Evolutionary conservation across 2,113 vertebrate genomes (phyloP).

Genomic region (Ranitomeya imitator): DNA sequence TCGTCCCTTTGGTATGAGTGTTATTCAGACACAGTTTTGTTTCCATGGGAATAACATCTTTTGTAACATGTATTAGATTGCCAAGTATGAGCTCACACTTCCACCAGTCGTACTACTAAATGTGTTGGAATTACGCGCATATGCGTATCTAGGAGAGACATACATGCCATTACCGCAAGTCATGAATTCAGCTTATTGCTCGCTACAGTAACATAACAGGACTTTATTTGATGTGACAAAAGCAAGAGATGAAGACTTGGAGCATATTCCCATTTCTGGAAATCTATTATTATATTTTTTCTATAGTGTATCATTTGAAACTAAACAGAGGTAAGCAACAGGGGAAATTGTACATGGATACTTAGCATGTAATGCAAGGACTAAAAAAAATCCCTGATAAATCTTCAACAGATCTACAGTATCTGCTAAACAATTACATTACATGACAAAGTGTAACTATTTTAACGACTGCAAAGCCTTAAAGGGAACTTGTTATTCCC

Average conservation of each 20-base stretch:
- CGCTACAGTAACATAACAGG: background rate
- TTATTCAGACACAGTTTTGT: conserved; percentile 41
- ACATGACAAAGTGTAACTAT: no score
- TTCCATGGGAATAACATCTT: conserved; percentile 47
- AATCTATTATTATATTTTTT: background rate
- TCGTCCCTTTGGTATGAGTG: conserved; percentile 32
- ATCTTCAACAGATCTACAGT: background rate
- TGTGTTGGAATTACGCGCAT: conserved; percentile 41
- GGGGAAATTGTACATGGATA: background rate
- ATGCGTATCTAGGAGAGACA: conserved; percentile 12
- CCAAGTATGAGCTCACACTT: conserved; percentile 51
- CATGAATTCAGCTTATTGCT: conserved; percentile 25
- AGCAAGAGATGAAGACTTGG: background rate
- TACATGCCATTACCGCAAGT: conserved; percentile 17
- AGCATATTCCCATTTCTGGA: conserved; percentile 18
- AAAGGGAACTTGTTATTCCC: no score
- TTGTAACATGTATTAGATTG: conserved; percentile 13
- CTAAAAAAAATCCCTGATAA: background rate
- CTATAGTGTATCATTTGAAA: background rate
- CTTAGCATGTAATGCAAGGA: background rate
- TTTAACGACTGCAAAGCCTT: no score
- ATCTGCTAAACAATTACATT: no score
- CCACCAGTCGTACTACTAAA: conserved; percentile 36
- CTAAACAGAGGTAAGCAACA: background rate
- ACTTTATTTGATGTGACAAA: background rate